phyloP scores from a whole-genome alignment of 2,797 vertebrate genomes.

The Eidolon dupreanum region DNA sequence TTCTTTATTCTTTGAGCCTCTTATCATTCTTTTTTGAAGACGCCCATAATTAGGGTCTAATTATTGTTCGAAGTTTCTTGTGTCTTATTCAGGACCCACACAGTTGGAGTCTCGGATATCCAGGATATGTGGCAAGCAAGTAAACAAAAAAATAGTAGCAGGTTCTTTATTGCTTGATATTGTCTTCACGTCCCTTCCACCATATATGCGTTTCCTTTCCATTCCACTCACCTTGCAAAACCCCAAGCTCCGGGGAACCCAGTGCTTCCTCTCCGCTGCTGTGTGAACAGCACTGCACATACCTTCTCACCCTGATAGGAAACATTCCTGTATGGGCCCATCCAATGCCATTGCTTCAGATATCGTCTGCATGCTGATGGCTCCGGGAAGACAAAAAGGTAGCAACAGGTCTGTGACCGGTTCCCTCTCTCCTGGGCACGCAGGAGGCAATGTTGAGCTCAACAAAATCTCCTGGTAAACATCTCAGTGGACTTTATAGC shows the following conservation, averaged over 20 bases:
- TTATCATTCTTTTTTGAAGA: background rate
- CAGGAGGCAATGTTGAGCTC: background rate
- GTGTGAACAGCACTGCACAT: too few species aligned
- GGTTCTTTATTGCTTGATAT: background rate
- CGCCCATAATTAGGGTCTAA: background rate
- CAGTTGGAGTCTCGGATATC: background rate
- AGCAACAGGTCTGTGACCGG: background rate
- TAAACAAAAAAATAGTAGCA: background rate
- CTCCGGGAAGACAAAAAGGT: background rate
- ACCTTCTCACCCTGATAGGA: background rate
- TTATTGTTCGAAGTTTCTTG: background rate
- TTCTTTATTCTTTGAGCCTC: background rate
- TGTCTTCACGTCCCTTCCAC: background rate
- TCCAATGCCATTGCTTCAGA: background rate
- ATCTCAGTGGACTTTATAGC: background rate
- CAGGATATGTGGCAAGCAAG: background rate
- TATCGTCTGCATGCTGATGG: background rate
- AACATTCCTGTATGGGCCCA: background rate
- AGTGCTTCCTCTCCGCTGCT: background rate
- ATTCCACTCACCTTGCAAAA: background rate
- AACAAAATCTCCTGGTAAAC: background rate
- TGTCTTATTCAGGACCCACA: background rate
- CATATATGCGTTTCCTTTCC: background rate
- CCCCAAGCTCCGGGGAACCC: background rate
- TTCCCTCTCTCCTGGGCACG: background rate